Conservation (phyloP, 2,888 invertebrate species). For the Plebejus melissa region DNA sequence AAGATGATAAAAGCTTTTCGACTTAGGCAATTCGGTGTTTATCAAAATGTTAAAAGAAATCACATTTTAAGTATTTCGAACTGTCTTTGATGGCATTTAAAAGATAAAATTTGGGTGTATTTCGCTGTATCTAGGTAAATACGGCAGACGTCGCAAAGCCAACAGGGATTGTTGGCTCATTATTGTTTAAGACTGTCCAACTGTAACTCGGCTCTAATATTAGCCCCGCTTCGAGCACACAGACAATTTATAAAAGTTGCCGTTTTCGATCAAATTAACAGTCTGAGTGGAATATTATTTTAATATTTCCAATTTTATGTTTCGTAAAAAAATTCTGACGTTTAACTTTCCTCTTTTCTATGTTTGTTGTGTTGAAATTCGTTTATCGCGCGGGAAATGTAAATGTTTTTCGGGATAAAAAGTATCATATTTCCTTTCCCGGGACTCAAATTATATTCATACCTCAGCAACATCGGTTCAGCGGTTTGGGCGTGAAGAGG, state of each 20-base stretch:
- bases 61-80: background rate
- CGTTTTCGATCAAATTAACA: slow-evolving; percentile 25
- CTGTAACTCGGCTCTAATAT: slow-evolving; percentile 51
- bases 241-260: slow-evolving; percentile 29
- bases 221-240: slow-evolving; percentile 38
- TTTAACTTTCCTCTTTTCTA: background rate
- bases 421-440: no score
- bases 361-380: no score
- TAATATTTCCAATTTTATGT: background rate
- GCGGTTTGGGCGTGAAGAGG: no score
- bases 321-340: background rate
- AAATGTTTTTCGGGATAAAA: no score
- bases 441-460: no score
- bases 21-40: background rate
- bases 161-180: slow-evolving; percentile 57
- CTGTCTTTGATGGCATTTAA: slow-evolving; percentile 23
- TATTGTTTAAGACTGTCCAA: slow-evolving; percentile 52
- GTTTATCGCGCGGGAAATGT: no score
- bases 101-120: slow-evolving; percentile 25
- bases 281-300: slow-evolving; percentile 2
- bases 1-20: background rate
- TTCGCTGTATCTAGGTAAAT: slow-evolving; percentile 26
- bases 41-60: background rate
- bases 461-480: no score
- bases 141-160: slow-evolving; percentile 39